Evolutionary conservation across 2,888 invertebrate genomes (phyloP), one percentile per base, ranked within the genome.

Genomic region (Xylota segnis): DNA sequence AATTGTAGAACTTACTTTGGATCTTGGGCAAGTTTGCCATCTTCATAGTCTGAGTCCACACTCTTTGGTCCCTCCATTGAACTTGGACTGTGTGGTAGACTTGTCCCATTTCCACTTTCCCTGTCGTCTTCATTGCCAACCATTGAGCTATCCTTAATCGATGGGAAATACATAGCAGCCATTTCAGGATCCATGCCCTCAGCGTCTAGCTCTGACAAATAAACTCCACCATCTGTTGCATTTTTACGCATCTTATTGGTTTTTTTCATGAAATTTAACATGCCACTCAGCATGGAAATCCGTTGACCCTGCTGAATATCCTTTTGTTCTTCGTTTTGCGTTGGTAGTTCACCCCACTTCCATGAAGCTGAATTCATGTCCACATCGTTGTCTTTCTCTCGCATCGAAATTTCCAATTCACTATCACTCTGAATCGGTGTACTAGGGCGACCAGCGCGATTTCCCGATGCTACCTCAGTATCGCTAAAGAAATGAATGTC

Each of bases 21-120:
- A 89, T 94, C 93, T 12, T 89, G 89, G 23, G 93, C 93, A 77
- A 94, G 93, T 90, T 95, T 95, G 52, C 94, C 93, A 89, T 97
- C 97, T 86, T 97, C 97, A 90, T 96, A 97, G 91, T 97, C 97
- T 6, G 96, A 96, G 92, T 97, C 97, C 18, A 96, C 91, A n/a
- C 95, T 95, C 89, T 95, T 95, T 12, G 94, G 94, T 23, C 97
- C 96, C 89, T 97, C 97, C 78, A 97, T 95, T 86, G 97, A 97
- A 89, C 97, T 96, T 16, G 97, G 97, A 61, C 98, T 98, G 91
- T 98, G 98, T 7, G 98, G 97, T 89, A 99, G 93, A 66, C 98
- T 98, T 45, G 98, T 97, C 50, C 99, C 99, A 92, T 98, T 98
- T 87, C 99, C 99, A 83, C 98, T 98, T 93, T 99, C 98, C 88